Percentiles rank a stretch among this genome's conserved stretches.
Conservation (phyloP, 2,113 vertebrate genomes). For the Anser cygnoides region DNA sequence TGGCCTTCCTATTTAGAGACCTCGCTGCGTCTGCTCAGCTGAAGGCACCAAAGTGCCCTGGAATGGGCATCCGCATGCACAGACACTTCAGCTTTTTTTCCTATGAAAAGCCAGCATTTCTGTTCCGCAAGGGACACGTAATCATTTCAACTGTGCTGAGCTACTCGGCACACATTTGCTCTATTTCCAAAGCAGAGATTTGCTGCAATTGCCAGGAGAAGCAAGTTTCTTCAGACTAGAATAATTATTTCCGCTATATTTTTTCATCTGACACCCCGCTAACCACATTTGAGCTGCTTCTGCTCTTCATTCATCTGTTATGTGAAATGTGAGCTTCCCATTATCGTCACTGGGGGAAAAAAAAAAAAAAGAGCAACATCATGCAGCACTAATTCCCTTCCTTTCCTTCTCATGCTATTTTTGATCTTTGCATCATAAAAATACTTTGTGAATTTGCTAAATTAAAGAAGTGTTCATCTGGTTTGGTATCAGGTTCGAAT, state of each 20-base stretch:
- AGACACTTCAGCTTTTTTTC: too few species aligned
- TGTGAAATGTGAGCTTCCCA: not conserved
- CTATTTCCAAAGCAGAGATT: not conserved
- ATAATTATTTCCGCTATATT: not conserved
- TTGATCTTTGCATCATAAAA: not conserved
- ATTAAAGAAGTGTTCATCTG: not conserved
- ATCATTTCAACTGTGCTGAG: not conserved
- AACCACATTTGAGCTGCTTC: not conserved
- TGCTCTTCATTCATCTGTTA: not conserved
- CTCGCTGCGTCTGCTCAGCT: not conserved
- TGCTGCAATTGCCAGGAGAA: not conserved
- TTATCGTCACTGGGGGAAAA: not conserved
- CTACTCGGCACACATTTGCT: not conserved
- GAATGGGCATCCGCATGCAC: fast-evolving
- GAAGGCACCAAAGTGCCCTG: not conserved
- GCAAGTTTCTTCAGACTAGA: not conserved
- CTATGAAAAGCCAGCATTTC: not conserved
- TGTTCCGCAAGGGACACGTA: not conserved
- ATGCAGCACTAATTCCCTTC: not conserved
- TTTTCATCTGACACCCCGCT: not conserved
- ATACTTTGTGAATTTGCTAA: not conserved
- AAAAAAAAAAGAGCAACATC: not conserved
- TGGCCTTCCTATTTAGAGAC: not conserved
- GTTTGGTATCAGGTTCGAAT: not conserved
- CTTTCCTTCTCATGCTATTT: not conserved